These are phyloP conservation scores for Tricholauxania praeusta DNA, from an alignment of 2,888 invertebrate genomes.

Conservation along the genomic window DNA sequence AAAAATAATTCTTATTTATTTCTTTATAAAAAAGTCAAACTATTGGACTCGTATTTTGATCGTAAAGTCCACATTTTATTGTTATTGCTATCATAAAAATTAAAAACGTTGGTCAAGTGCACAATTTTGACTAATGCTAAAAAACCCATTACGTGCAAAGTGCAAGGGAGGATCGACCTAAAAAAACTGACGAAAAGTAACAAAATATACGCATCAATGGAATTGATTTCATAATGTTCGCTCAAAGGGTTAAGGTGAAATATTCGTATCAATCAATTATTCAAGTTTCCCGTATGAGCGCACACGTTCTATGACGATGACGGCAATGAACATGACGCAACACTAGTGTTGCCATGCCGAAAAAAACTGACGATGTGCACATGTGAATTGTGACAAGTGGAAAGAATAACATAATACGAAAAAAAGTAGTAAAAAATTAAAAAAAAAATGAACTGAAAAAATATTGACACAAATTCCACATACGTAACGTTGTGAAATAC, in stretches of 20 bases:
- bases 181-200: background rate
- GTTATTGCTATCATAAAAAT: no score
- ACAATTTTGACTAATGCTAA: no score
- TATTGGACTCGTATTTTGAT: no score
- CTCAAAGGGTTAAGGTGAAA: conserved; percentile 23
- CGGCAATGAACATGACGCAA: conserved; percentile 2
- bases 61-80: no score
- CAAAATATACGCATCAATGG: background rate
- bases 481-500: background rate
- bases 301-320: background rate
- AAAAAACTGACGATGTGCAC: no score
- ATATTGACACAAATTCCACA: no score
- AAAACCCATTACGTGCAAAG: background rate
- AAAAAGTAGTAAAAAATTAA: background rate
- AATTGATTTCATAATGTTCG: background rate
- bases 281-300: conserved; percentile 27
- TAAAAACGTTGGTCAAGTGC: no score
- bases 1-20: no score
- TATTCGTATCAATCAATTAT: conserved; percentile 35
- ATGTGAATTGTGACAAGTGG: conserved; percentile 13
- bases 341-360: conserved; percentile 15
- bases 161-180: background rate
- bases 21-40: no score
- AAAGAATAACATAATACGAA: background rate
- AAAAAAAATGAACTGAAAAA: background rate